A percentile compares a stretch with the other conserved stretches of the same genome.
These are phyloP conservation scores for Dallia pectoralis DNA, from an alignment of 2,797 vertebrate genomes.

Conservation along the genomic window DNA sequence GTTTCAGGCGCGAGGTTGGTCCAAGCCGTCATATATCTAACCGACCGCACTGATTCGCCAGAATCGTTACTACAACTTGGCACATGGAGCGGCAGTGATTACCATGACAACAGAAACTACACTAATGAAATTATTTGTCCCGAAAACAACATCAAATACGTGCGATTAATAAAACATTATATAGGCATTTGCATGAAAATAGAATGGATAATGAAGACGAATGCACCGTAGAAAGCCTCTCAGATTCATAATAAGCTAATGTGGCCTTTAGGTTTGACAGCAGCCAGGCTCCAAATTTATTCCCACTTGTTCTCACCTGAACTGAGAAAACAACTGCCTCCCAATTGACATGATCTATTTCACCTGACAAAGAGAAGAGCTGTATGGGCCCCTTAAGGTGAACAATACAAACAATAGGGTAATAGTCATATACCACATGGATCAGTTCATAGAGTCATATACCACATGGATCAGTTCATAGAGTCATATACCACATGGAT, in stretches of 20 bases:
- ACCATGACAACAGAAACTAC: slow-evolving; percentile 40
- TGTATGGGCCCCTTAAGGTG: neutral
- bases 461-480: neutral
- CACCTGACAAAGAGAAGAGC: neutral
- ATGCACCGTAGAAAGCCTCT: slow-evolving; percentile 22
- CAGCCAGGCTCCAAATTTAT: slow-evolving; percentile 43
- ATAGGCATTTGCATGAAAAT: slow-evolving; percentile 39
- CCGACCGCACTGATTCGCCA: neutral
- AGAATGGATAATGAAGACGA: slow-evolving; percentile 41
- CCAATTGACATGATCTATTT: neutral
- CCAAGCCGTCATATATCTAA: neutral
- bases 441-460: too few species aligned
- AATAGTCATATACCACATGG: too few species aligned
- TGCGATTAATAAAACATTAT: slow-evolving; percentile 43
- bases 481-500: neutral
- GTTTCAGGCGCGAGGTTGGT: neutral
- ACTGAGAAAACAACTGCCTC: slow-evolving; percentile 9
- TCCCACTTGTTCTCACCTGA: slow-evolving; percentile 33
- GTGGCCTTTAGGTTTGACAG: slow-evolving; percentile 32
- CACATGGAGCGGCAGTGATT: slow-evolving; percentile 33
- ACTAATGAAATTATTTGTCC: slow-evolving; percentile 46
- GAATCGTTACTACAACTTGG: neutral
- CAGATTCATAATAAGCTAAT: slow-evolving; percentile 36
- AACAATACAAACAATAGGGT: neutral
- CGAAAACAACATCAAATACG: slow-evolving; percentile 17